Percentiles rank a stretch among this genome's conserved stretches.
Evolutionary conservation across 2,888 invertebrate genomes (phyloP).

Genomic region (Acanthosoma haemorrhoidale): DNA sequence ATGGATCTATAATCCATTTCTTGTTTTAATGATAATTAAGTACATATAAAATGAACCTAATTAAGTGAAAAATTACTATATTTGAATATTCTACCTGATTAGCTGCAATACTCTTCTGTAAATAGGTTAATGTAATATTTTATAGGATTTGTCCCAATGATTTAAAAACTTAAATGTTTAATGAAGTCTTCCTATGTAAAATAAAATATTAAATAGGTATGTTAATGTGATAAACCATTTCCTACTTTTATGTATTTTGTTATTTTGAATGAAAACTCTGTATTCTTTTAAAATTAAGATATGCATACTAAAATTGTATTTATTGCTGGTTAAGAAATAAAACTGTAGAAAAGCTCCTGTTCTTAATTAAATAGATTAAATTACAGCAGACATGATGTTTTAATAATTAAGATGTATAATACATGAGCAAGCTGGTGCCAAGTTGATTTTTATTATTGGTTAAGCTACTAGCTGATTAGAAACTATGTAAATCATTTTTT

Average conservation of each 20-base stretch:
- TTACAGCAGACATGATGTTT: neutral
- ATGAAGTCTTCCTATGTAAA: conserved; percentile 1
- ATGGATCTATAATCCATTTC: too few relatives aligned
- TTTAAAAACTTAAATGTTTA: too few relatives aligned
- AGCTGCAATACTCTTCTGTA: neutral
- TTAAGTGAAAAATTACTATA: too few relatives aligned
- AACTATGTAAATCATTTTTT: neutral
- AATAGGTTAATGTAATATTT: neutral
- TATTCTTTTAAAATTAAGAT: neutral
- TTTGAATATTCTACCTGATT: neutral
- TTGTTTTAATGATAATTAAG: too few relatives aligned
- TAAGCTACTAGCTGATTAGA: neutral
- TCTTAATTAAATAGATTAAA: neutral
- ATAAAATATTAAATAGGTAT: neutral
- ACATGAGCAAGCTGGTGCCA: conserved; percentile 2
- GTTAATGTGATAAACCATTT: neutral
- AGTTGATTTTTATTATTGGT: neutral
- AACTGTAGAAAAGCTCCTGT: neutral
- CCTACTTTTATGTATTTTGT: neutral
- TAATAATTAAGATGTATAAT: neutral
- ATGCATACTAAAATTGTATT: too few relatives aligned
- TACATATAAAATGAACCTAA: too few relatives aligned
- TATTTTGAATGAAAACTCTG: neutral
- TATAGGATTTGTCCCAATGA: neutral
- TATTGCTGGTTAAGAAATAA: neutral